A percentile compares a stretch with the other conserved stretches of the same genome.
Evolutionary conservation across 2,888 invertebrate species (phyloP).

Genomic region (Ophion obscuratus): DNA sequence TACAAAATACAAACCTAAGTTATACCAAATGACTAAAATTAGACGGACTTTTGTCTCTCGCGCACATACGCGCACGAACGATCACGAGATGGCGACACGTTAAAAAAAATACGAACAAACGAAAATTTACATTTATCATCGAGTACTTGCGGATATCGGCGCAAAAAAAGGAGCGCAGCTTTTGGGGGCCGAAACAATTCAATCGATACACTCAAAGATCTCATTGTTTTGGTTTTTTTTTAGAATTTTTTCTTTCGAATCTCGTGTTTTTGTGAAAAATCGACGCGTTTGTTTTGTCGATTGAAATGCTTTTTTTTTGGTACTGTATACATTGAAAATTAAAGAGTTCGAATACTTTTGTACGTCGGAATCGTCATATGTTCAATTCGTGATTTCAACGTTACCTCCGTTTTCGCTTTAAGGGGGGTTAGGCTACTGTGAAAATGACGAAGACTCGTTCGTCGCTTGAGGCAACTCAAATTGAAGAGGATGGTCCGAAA

Average conservation of each 20-base stretch:
- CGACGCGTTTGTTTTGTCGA: slow-evolving; percentile 39
- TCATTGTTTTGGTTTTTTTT: slow-evolving; percentile 29
- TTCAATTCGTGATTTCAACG: slow-evolving; percentile 31
- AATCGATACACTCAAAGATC: slow-evolving; percentile 50
- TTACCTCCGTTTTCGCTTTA: not conserved
- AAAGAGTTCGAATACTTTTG: slow-evolving; percentile 67
- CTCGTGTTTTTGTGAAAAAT: slow-evolving; percentile 31
- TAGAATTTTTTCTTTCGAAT: slow-evolving; percentile 15
- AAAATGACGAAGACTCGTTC: too few relatives aligned
- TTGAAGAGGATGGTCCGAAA: too few relatives aligned
- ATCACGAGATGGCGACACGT: slow-evolving; percentile 24
- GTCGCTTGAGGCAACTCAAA: too few relatives aligned
- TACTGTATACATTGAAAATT: slow-evolving; percentile 40
- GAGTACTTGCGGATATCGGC: slow-evolving; percentile 17
- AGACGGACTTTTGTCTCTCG: slow-evolving; percentile 9
- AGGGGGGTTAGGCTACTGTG: too few relatives aligned
- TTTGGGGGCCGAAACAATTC: slow-evolving; percentile 35
- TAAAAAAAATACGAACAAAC: slow-evolving; percentile 28
- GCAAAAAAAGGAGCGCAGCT: slow-evolving; percentile 20
- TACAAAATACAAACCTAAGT: slow-evolving; percentile 61
- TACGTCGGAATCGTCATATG: slow-evolving; percentile 58
- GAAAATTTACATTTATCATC: slow-evolving; percentile 31
- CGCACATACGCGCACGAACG: slow-evolving; percentile 18
- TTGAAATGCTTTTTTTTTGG: slow-evolving; percentile 19
- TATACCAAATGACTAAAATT: slow-evolving; percentile 60